These are phyloP conservation scores for Gambusia affinis DNA, from an alignment of 2,113 vertebrate species.

Conservation along the genomic window DNA sequence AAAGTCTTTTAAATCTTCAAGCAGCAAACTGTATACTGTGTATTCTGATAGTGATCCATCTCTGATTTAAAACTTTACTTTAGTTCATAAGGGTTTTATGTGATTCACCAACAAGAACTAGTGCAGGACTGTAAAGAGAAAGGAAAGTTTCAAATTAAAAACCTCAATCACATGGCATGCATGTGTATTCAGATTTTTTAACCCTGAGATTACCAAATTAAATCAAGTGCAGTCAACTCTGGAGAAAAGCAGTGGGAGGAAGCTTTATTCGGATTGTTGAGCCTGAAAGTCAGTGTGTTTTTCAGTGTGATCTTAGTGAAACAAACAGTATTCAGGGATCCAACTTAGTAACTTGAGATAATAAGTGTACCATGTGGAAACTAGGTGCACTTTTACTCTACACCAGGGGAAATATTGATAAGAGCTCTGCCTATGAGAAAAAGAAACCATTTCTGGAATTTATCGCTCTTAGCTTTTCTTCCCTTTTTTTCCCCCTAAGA, in stretches of 20 bases:
- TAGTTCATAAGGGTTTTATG: too few species aligned
- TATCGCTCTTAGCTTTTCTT: conserved; percentile 36
- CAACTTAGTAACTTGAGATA: conserved; percentile 22
- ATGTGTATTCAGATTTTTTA: too few species aligned
- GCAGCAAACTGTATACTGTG: neutral
- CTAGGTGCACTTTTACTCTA: conserved; percentile 33
- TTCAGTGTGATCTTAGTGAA: conserved; percentile 2
- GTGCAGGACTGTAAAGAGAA: too few species aligned
- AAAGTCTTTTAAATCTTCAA: neutral
- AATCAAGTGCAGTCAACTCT: neutral
- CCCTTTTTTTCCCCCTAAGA: neutral
- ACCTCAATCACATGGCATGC: too few species aligned
- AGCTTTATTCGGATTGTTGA: conserved; percentile 43
- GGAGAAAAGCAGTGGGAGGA: conserved; percentile 26
- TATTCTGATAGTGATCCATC: conserved; percentile 11
- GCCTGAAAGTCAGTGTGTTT: conserved; percentile 11
- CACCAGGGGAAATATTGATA: conserved; percentile 45
- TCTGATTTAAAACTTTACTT: neutral
- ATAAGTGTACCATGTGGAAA: conserved; percentile 47
- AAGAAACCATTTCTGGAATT: conserved; percentile 43
- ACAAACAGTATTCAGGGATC: conserved; percentile 11
- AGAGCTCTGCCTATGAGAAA: conserved; percentile 34
- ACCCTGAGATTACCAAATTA: too few species aligned
- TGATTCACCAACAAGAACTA: too few species aligned
- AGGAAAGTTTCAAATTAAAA: too few species aligned